Evolutionary conservation across 2,113 vertebrate genomes (phyloP), one percentile per base, ranked within the genome.

Genomic region (Leiothrix lutea): DNA sequence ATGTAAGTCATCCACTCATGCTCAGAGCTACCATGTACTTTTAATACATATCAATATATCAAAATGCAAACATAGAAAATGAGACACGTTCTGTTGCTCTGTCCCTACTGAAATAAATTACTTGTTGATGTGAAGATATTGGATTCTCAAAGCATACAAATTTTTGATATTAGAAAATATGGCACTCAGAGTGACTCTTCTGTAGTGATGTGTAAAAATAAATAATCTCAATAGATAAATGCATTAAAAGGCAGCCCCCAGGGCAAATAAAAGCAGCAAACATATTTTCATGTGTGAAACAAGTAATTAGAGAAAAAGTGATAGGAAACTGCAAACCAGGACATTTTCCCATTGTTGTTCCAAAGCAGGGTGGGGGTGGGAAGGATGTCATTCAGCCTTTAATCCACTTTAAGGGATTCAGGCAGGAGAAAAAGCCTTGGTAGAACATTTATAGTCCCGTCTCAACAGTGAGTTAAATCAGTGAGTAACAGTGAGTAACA

Each of bases 291-390:
- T 93, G 83, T 83, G 87, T 95, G 78, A 95, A 96, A 83, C 45
- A 91, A 87, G 73, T 93, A 95, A 95, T 95, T 97, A 97, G 89
- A 86, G 80, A 56, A 91, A 90, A 81, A 92, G 67, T 82, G 82
- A 84, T 62, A 88, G 45, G 79, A 95, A 95, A 96, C 74, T 93
- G 66, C 73, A 91, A 95, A 86, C 20, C 29, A 88, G 78, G 89
- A 58, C 14, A 62, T 91, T 93, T 87, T 82, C 18, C 64, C 26
- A 48, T 75, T 72, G 40, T 17, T 83, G 53, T 36, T 94, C 40
- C 57, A 96, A 92, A 72, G 40, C 28, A 75, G 45, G 12, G 13
- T 0, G 1, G 26, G 54, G 9, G 42, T 51, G 54, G 31, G 22
- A 92, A 86, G 35, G 31, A 44, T 13, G 3, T 60, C 12, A 64